Conservation (phyloP, 1,140 invertebrate species). For the Brachystomella parvula region DNA sequence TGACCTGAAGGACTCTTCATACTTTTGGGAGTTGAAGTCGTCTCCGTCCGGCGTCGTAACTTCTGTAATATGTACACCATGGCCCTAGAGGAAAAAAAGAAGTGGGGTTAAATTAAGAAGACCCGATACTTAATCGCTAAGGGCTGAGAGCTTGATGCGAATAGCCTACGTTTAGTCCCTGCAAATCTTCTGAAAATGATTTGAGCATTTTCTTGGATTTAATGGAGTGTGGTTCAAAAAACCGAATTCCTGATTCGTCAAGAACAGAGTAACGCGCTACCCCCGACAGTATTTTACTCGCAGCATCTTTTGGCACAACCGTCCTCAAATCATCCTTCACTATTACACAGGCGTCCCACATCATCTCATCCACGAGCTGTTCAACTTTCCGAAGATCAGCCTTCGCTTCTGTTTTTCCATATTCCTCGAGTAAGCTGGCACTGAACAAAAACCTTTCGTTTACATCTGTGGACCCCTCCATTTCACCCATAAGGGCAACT, state of each 20-base stretch:
- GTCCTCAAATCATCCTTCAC: constrained; percentile 66
- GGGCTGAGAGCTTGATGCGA: not conserved
- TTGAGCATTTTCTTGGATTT: constrained; percentile 18
- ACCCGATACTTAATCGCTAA: not conserved
- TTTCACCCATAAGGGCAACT: constrained; percentile 11
- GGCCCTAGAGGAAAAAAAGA: constrained; percentile 13
- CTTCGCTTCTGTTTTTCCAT: not conserved
- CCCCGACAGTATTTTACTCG: constrained; percentile 62
- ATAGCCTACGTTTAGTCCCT: not conserved
- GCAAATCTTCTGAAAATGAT: constrained; percentile 17
- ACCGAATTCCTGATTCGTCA: constrained; percentile 64
- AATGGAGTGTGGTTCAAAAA: constrained; percentile 58
- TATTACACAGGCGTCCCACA: constrained; percentile 49
- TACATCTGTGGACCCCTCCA: not conserved
- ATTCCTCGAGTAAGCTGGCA: constrained; percentile 3
- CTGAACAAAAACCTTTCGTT: not conserved
- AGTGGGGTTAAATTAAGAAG: constrained; percentile 1
- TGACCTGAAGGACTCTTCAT: not conserved
- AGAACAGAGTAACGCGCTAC: constrained; percentile 65
- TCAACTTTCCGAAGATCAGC: constrained; percentile 23
- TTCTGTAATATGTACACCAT: constrained; percentile 18
- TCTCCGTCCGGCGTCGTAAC: constrained; percentile 16
- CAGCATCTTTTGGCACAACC: constrained; percentile 64
- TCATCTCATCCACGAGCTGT: constrained; percentile 34
- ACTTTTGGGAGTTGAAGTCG: not conserved